Conservation (phyloP, 2,888 invertebrate species). For the Cosmia trapezina region DNA sequence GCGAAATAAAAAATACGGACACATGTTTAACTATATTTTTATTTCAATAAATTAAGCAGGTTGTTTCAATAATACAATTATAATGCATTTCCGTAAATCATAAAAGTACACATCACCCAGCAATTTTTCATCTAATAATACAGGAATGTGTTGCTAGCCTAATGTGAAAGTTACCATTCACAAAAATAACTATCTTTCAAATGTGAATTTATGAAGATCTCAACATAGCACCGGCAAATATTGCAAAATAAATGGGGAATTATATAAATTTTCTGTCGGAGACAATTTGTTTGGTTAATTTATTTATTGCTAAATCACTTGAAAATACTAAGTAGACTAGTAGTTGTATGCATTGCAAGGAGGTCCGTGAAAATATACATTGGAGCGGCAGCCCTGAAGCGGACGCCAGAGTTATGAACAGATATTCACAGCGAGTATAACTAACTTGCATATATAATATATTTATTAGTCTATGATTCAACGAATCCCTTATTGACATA, state of each 20-base stretch:
- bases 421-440: constrained; percentile 39
- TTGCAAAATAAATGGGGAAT: constrained; percentile 38
- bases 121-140: constrained; percentile 70
- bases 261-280: constrained; percentile 15
- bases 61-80: constrained; percentile 78
- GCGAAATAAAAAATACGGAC: constrained; percentile 52
- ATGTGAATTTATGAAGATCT: constrained; percentile 42
- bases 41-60: constrained; percentile 87
- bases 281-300: constrained; percentile 16
- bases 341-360: constrained; percentile 34
- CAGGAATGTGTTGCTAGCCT: constrained; percentile 77
- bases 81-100: constrained; percentile 71
- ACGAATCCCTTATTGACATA: constrained; percentile 51
- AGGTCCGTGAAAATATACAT: constrained; percentile 12
- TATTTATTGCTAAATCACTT: constrained; percentile 32
- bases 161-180: constrained; percentile 59
- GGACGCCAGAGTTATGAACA: constrained; percentile 28
- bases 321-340: constrained; percentile 50
- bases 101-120: constrained; percentile 66
- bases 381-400: not conserved
- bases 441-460: constrained; percentile 38
- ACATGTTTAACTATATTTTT: constrained; percentile 80
- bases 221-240: constrained; percentile 57
- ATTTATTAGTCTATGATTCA: constrained; percentile 54
- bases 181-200: constrained; percentile 44